Evolutionary conservation across 2,113 vertebrate genomes (phyloP).

Genomic region (Chaenogobius annularis): DNA sequence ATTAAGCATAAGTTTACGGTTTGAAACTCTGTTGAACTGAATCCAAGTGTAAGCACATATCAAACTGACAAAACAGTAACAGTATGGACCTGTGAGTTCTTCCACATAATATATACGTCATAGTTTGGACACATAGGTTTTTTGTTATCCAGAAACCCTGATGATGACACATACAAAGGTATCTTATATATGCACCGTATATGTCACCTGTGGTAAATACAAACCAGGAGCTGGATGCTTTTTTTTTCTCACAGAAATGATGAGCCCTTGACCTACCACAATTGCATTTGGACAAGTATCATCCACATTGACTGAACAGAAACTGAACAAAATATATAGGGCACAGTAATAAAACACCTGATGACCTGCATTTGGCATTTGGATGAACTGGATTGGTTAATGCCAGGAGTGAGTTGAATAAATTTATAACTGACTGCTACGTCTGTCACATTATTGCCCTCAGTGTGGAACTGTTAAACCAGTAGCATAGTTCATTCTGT

Average conservation of each 20-base stretch:
- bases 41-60: constrained; percentile 73
- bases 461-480: constrained; percentile 54
- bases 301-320: constrained; percentile 37
- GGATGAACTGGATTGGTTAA: constrained; percentile 43
- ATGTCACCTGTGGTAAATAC: constrained; percentile 59
- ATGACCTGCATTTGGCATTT: constrained; percentile 66
- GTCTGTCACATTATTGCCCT: constrained; percentile 67
- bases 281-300: constrained; percentile 65
- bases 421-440: constrained; percentile 45
- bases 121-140: constrained; percentile 63
- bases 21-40: constrained; percentile 61
- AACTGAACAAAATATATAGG: constrained; percentile 37
- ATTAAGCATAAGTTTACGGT: constrained; percentile 62
- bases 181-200: constrained; percentile 52
- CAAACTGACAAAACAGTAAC: constrained; percentile 70
- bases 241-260: constrained; percentile 57
- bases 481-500: constrained; percentile 34
- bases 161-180: constrained; percentile 66
- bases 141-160: constrained; percentile 62
- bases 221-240: constrained; percentile 51
- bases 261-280: constrained; percentile 77
- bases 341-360: constrained; percentile 49
- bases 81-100: constrained; percentile 57
- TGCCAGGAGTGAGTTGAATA: constrained; percentile 38
- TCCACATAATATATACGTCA: constrained; percentile 62